Percentiles rank a stretch among this genome's conserved stretches.
Conservation (phyloP, 1,140 invertebrate species). For the Palaemon carinicauda region DNA sequence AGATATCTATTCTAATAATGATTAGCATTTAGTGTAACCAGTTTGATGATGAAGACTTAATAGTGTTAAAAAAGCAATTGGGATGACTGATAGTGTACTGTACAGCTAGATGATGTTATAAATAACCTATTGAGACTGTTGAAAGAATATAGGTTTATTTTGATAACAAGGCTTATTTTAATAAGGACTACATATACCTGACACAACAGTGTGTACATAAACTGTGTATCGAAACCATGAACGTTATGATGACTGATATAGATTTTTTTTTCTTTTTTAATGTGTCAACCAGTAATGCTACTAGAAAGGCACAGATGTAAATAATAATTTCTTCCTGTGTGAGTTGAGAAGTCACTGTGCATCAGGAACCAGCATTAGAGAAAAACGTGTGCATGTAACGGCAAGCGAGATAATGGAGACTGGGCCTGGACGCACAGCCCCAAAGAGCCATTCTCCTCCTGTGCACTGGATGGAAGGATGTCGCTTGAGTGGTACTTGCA, state of each 20-base stretch:
- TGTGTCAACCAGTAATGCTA: conserved; percentile 22
- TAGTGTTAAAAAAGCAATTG: conserved; percentile 46
- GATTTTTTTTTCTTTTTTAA: conserved; percentile 45
- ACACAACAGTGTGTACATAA: conserved; percentile 51
- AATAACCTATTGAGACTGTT: conserved; percentile 58
- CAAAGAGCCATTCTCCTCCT: not conserved
- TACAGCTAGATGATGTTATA: conserved; percentile 58
- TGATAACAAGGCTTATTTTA: conserved; percentile 58
- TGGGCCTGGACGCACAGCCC: conserved; percentile 7
- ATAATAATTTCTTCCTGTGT: conserved; percentile 45
- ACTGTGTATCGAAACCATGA: conserved; percentile 46
- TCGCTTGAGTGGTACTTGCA: not conserved
- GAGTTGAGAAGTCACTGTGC: conserved; percentile 22
- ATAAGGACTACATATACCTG: conserved; percentile 53
- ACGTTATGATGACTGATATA: conserved; percentile 37
- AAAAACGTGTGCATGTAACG: conserved; percentile 24
- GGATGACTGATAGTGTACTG: conserved; percentile 51
- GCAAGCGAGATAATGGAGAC: not conserved
- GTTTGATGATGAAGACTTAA: conserved; percentile 30
- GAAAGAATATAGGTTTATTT: conserved; percentile 58
- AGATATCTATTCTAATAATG: conserved; percentile 41
- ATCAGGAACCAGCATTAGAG: conserved; percentile 17
- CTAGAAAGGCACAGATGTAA: conserved; percentile 40
- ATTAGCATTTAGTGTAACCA: conserved; percentile 42
- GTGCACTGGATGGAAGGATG: not conserved